A percentile compares a stretch with the other conserved stretches of the same genome.
Conservation (phyloP, 2,113 vertebrate genomes). For the Xenus cinereus region DNA sequence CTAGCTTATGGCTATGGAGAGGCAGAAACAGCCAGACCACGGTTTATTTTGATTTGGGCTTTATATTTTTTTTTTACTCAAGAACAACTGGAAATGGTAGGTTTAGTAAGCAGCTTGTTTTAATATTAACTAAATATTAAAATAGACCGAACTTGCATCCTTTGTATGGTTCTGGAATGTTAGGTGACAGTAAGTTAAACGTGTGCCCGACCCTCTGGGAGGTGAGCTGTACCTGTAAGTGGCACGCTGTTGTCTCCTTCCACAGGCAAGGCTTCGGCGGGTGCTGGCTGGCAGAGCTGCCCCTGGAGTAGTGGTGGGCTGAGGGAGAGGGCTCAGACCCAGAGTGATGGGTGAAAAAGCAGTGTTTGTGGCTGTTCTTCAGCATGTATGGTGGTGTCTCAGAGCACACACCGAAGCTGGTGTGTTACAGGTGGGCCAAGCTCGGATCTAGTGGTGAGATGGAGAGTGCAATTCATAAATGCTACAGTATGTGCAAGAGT, state of each 20-base stretch:
- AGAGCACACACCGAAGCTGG: background rate
- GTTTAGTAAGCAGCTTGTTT: background rate
- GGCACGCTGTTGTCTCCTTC: rapidly evolving
- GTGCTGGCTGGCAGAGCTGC: background rate
- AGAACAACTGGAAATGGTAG: background rate
- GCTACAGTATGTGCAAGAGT: background rate
- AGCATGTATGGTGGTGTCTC: rapidly evolving
- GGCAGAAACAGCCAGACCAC: background rate
- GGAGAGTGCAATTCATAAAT: background rate
- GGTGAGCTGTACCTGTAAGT: background rate
- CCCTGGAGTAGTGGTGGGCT: background rate
- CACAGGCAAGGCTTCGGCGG: background rate
- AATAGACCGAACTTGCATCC: background rate
- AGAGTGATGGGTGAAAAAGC: background rate
- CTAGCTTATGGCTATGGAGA: background rate
- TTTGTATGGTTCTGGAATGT: background rate
- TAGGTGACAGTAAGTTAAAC: background rate
- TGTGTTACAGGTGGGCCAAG: too few relatives aligned
- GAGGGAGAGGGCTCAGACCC: background rate
- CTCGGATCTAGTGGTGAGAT: background rate
- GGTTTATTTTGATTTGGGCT: background rate
- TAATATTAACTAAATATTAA: background rate
- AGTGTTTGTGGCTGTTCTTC: too few relatives aligned
- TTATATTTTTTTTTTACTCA: background rate
- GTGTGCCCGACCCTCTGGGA: background rate